Conservation (phyloP, 2,888 invertebrate species). For the Eretmocerus hayati region DNA sequence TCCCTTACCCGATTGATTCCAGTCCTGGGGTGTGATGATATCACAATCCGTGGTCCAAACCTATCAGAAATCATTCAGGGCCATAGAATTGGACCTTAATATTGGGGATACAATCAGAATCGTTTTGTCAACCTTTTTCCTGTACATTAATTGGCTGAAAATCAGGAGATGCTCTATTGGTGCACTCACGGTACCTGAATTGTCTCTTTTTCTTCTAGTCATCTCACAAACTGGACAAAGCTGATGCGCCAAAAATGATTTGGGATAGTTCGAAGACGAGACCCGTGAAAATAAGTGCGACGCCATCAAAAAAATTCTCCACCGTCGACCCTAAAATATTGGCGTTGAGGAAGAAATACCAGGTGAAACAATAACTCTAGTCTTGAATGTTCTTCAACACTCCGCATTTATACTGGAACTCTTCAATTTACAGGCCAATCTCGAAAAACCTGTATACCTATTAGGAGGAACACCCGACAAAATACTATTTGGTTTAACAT, state of each 20-base stretch:
- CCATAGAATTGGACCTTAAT: no score
- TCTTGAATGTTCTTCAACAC: background rate
- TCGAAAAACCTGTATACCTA: constrained; percentile 24
- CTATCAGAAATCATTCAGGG: no score
- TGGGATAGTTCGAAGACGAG: constrained; percentile 27
- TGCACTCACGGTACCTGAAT: background rate
- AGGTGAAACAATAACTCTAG: constrained; percentile 19
- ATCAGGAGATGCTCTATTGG: no score
- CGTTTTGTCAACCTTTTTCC: no score
- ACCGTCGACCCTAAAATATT: constrained; percentile 10
- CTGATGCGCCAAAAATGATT: constrained; percentile 28
- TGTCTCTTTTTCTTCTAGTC: constrained; percentile 20
- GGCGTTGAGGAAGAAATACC: constrained; percentile 27
- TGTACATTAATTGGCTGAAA: no score
- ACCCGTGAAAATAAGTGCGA: constrained; percentile 3
- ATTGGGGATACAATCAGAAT: no score
- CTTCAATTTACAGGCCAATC: constrained; percentile 34
- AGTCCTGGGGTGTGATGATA: no score
- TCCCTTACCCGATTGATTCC: no score
- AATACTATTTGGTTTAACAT: constrained; percentile 44
- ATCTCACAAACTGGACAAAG: constrained; percentile 25
- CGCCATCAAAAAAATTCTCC: background rate
- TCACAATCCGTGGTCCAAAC: no score
- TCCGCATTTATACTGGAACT: background rate
- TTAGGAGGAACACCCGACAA: constrained; percentile 28